A percentile compares a stretch with the other conserved stretches of the same genome.
Conservation (phyloP, 2,113 vertebrate species). For the Myotis lucifugus region DNA sequence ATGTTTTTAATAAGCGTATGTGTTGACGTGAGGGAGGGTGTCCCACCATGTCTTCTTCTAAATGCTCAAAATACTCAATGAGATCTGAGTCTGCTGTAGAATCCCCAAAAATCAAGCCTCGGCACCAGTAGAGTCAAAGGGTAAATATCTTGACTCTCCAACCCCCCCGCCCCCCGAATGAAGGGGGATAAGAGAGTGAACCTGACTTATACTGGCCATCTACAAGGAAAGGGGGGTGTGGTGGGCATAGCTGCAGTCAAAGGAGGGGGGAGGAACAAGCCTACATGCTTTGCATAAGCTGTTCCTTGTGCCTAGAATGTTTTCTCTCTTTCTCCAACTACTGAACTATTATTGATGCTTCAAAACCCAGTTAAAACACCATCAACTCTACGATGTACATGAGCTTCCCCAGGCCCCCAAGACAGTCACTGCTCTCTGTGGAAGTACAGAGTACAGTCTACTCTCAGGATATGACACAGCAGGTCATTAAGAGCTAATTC, state of each 20-base stretch:
- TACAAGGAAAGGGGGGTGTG: no score
- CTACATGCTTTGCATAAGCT: background rate
- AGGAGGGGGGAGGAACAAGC: background rate
- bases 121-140: background rate
- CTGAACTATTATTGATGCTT: background rate
- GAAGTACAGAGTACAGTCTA: background rate
- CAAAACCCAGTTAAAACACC: conserved; percentile 7
- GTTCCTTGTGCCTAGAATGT: background rate
- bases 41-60: background rate
- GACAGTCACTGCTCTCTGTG: background rate
- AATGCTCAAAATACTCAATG: background rate
- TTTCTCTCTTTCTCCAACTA: background rate
- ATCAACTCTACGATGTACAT: background rate
- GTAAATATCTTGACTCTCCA: background rate
- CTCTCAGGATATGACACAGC: background rate
- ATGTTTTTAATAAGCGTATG: background rate
- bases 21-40: background rate
- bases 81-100: background rate
- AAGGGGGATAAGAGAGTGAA: background rate
- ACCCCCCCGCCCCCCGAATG: background rate
- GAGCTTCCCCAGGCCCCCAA: background rate
- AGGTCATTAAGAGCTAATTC: background rate
- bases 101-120: background rate
- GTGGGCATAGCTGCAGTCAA: background rate
- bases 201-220: background rate